Conservation (phyloP, 2,797 vertebrate genomes). For the Hipposideros larvatus region DNA sequence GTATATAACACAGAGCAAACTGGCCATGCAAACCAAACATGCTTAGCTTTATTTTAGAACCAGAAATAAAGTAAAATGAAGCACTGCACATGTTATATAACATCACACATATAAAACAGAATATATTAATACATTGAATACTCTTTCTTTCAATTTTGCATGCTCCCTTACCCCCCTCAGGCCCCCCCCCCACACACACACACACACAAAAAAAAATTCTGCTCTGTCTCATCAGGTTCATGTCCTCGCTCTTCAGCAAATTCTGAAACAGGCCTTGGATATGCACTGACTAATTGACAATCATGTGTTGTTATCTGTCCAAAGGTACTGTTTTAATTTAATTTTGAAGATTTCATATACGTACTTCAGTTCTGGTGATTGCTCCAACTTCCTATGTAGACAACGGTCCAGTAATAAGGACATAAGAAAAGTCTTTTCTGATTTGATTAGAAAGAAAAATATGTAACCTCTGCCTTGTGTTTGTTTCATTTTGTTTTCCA, state of each 20-base stretch:
- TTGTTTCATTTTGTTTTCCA: slow-evolving; percentile 38
- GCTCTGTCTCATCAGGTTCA: background rate
- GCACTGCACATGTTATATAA: background rate
- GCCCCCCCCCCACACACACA: background rate
- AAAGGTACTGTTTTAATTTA: slow-evolving; percentile 34
- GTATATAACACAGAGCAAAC: background rate
- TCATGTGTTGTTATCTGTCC: background rate
- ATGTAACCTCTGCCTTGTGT: background rate
- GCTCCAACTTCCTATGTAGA: background rate
- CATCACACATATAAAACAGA: background rate
- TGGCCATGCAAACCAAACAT: background rate
- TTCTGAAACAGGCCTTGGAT: background rate
- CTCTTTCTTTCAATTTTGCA: background rate
- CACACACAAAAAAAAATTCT: background rate
- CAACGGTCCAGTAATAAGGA: background rate
- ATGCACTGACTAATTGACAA: background rate
- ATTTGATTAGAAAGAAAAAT: background rate
- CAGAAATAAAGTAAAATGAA: slow-evolving; percentile 21
- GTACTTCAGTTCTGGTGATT: background rate
- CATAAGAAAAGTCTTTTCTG: background rate
- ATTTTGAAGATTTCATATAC: background rate
- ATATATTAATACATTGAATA: background rate
- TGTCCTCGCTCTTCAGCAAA: background rate
- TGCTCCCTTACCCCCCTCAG: background rate
- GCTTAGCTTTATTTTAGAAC: slow-evolving; percentile 18